Percentiles rank a stretch among this genome's conserved stretches.
Conservation (phyloP, 2,888 invertebrate genomes). For the Steinernema scapterisci region DNA sequence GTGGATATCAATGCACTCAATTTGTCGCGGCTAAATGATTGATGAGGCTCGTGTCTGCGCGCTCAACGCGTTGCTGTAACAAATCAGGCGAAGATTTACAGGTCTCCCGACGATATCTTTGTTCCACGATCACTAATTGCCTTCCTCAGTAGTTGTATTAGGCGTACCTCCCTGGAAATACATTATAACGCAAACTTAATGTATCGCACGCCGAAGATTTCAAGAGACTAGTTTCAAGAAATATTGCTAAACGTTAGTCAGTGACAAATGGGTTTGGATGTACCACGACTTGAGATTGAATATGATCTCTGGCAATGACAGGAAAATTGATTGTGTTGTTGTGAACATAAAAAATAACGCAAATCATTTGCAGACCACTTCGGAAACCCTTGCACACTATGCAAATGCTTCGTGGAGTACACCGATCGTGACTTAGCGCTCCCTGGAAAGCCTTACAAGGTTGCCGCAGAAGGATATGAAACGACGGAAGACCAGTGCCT, state of each 20-base stretch:
- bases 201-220: background rate
- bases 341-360: background rate
- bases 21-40: conserved; percentile 27
- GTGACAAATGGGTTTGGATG: too few species aligned
- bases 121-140: conserved; percentile 1
- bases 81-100: conserved; percentile 19
- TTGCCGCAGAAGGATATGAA: conserved; percentile 61
- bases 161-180: background rate
- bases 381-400: conserved; percentile 61
- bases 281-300: background rate
- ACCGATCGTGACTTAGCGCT: conserved; percentile 62
- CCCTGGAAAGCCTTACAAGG: conserved; percentile 57
- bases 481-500: conserved; percentile 63
- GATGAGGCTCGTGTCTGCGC: conserved; percentile 8
- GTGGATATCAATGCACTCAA: conserved; percentile 3
- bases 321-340: conserved; percentile 1
- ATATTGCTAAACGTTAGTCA: too few species aligned
- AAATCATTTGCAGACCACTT: conserved; percentile 54
- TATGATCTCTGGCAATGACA: background rate
- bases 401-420: conserved; percentile 65
- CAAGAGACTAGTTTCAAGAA: background rate
- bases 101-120: background rate
- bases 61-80: background rate
- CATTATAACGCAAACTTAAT: background rate
- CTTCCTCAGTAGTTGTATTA: background rate